phyloP scores from a whole-genome alignment of 2,888 invertebrate genomes.

The Dynastes maya region DNA sequence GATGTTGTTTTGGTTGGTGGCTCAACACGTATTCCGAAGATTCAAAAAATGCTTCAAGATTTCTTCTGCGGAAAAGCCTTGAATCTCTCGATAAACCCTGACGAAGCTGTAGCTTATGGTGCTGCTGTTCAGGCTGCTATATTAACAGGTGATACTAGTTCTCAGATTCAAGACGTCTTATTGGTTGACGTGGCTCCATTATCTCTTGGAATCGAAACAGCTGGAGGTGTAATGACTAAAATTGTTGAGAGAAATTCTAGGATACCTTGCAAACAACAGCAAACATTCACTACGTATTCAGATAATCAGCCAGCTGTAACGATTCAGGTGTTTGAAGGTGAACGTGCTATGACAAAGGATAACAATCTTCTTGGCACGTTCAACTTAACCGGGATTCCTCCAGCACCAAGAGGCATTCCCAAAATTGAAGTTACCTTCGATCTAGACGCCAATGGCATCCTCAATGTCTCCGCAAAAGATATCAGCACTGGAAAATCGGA shows the following conservation, averaged over 20 bases:
- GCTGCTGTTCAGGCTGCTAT: conserved; percentile 96
- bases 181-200: conserved; percentile 87
- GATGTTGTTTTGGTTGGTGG: conserved; percentile 92
- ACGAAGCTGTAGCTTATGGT: conserved; percentile 94
- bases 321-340: conserved; percentile 90
- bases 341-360: conserved; percentile 92
- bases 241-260: conserved; percentile 88
- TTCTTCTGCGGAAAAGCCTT: conserved; percentile 87
- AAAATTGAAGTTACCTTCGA: conserved; percentile 88
- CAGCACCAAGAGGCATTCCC: conserved; percentile 86
- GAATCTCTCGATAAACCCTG: conserved; percentile 93
- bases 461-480: conserved; percentile 86
- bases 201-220: conserved; percentile 87
- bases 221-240: conserved; percentile 89
- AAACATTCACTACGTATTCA: conserved; percentile 90
- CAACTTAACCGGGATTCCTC: conserved; percentile 87
- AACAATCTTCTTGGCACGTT: conserved; percentile 90
- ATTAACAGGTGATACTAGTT: conserved; percentile 79
- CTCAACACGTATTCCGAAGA: conserved; percentile 92
- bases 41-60: conserved; percentile 89
- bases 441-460: conserved; percentile 91
- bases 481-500: conserved; percentile 83
- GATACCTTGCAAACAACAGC: conserved; percentile 85
- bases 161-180: conserved; percentile 86
- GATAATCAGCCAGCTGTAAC: conserved; percentile 94